A percentile compares a stretch with the other conserved stretches of the same genome.
phyloP scores from a whole-genome alignment of 2,797 vertebrate species.

The Loriculus beryllinus region DNA sequence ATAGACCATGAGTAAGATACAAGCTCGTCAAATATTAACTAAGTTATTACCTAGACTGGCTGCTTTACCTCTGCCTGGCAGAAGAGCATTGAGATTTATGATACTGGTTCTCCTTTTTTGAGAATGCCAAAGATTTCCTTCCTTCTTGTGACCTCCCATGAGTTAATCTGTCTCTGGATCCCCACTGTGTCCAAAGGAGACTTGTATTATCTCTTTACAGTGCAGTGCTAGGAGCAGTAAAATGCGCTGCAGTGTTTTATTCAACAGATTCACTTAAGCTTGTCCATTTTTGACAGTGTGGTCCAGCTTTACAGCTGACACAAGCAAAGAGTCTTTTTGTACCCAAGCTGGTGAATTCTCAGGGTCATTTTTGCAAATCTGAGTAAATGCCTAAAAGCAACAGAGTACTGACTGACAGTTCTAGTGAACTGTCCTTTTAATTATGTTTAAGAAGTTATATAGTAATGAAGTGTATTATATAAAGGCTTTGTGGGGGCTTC shows the following conservation, averaged over 20 bases:
- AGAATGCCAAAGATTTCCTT: not conserved
- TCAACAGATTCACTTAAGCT: not conserved
- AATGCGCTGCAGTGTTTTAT: not conserved
- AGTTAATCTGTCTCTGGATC: not conserved
- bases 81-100: not conserved
- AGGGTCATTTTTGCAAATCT: not conserved
- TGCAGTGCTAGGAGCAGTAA: not conserved
- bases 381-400: not conserved
- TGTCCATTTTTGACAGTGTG: not conserved
- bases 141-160: not conserved
- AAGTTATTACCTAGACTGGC: not conserved
- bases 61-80: not conserved
- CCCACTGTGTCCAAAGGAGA: not conserved
- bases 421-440: not conserved
- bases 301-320: not conserved
- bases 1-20: not conserved
- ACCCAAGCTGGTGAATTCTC: not conserved
- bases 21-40: not conserved
- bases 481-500: not conserved
- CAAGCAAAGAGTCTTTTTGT: not conserved
- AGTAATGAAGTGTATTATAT: not conserved
- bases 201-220: not conserved
- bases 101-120: not conserved
- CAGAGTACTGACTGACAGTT: not conserved
- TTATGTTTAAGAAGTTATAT: not conserved